Percentiles rank a stretch among this genome's conserved stretches.
phyloP scores from a whole-genome alignment of 92 coral and sea anemone genomes.

The Epizoanthus stellaris region DNA sequence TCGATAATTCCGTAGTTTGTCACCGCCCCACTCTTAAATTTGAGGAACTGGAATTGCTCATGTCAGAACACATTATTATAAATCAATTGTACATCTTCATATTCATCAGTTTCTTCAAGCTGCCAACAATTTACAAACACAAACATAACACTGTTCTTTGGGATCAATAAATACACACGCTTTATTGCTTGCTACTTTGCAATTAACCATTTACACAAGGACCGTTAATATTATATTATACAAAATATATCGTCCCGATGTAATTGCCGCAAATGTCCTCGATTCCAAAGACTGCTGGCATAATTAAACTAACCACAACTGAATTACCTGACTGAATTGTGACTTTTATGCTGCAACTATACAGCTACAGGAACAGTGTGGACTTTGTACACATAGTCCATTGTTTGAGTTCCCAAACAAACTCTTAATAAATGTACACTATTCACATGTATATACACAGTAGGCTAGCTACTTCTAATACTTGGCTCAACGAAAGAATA shows the following conservation, averaged over 20 bases:
- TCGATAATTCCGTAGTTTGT: no score
- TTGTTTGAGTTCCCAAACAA: neutral
- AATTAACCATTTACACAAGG: conserved; percentile 27
- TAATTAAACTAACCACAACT: neutral
- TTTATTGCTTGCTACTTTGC: conserved; percentile 34
- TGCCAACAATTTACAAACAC: neutral
- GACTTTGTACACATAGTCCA: neutral
- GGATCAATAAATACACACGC: conserved; percentile 40
- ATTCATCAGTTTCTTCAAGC: no score
- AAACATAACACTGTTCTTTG: neutral
- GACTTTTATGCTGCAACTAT: neutral
- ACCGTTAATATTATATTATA: conserved; percentile 35
- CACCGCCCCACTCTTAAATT: no score
- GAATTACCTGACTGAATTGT: neutral
- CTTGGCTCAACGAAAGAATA: conserved; percentile 19
- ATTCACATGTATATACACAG: conserved; percentile 35
- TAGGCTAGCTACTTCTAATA: conserved; percentile 15
- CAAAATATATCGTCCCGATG: conserved; percentile 28
- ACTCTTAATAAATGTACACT: conserved; percentile 14
- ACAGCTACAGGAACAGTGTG: neutral
- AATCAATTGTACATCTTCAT: no score
- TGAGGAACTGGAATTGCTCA: no score
- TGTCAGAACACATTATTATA: no score
- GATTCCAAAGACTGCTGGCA: neutral
- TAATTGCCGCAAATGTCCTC: neutral